These are phyloP conservation scores for Psylliodes chrysocephalus DNA, from an alignment of 2,888 invertebrate genomes.

Conservation along the genomic window DNA sequence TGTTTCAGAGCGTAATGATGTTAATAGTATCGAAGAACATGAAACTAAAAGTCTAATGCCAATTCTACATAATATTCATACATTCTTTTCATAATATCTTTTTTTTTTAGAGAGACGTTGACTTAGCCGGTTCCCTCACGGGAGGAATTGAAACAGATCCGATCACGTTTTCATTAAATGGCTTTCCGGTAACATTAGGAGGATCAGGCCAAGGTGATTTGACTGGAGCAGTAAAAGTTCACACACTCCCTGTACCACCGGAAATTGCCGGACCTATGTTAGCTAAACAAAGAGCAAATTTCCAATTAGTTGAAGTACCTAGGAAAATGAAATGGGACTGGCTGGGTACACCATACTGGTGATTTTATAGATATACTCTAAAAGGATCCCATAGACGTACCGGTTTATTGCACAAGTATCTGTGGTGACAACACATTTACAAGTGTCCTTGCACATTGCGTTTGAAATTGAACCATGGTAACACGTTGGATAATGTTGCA, in stretches of 20 bases:
- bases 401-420: too few relatives aligned
- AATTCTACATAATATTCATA: background rate
- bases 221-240: slow-evolving; percentile 3
- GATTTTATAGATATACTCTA: too few relatives aligned
- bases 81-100: background rate
- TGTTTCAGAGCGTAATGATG: background rate
- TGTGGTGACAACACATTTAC: too few relatives aligned
- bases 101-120: slow-evolving; percentile 6
- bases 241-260: background rate
- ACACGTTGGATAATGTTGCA: too few relatives aligned
- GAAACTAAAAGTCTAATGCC: background rate
- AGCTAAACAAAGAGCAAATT: background rate
- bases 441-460: too few relatives aligned
- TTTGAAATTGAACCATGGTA: too few relatives aligned
- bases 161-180: background rate
- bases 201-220: slow-evolving; percentile 1
- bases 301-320: background rate
- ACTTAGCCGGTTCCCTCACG: background rate
- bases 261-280: background rate
- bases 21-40: background rate
- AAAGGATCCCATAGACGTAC: too few relatives aligned
- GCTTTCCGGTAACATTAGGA: background rate
- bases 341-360: background rate
- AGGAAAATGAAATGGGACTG: slow-evolving; percentile 3
- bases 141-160: slow-evolving; percentile 11